Base-by-base conservation (phyloP, 2,113 vertebrate species). In the Orthonyx spaldingii region DNA sequence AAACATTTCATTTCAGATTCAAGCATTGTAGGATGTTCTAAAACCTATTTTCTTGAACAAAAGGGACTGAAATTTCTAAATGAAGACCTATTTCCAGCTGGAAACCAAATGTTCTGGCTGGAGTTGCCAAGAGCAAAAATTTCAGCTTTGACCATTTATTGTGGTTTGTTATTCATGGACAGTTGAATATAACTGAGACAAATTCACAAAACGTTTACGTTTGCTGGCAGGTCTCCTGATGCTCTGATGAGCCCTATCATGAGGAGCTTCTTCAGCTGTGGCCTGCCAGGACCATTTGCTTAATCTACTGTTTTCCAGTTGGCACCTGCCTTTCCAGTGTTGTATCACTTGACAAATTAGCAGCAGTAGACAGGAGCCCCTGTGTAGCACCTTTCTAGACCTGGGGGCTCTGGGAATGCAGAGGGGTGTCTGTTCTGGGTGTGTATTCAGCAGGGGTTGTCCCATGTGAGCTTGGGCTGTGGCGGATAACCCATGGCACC, bases 121-220 rank as follows among this genome's bases (percentile, higher is more conserved):
- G 39, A 92, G 42, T 68, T 89, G 80, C 84, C 91, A 92, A 86
- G 64, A 77, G n/a, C n/a, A 96, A 90, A 87, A 89, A 78, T 53
- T 86, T 94, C 72, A 93, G 86, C 91, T 89, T 86, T 94, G 89
- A 71, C 80, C 86, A 75, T 93, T 90, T 87, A 96, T 92, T 97
- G 95, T 65, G 94, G 94, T 93, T 97, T 97, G 93, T 96, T 97
- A 92, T 96, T 96, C 93, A 94, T 94, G 93, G 95, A 90, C 42
- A 60, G 80, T 75, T 75, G 84, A 93, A 76, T 59, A 68, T 57
- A 71, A 91, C 60, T 28, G 89, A 92, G 89, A 90, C 27, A 80
- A 81, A 93, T 94, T 60, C 84, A 59, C 47, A 66, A 78, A 95
- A 56, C 2, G 11, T 78, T 86, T 92, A 83, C 17, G 1, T 59